These are phyloP conservation scores for Sinotaia quadrata DNA, from an alignment of 2,888 invertebrate species.

Conservation along the genomic window DNA sequence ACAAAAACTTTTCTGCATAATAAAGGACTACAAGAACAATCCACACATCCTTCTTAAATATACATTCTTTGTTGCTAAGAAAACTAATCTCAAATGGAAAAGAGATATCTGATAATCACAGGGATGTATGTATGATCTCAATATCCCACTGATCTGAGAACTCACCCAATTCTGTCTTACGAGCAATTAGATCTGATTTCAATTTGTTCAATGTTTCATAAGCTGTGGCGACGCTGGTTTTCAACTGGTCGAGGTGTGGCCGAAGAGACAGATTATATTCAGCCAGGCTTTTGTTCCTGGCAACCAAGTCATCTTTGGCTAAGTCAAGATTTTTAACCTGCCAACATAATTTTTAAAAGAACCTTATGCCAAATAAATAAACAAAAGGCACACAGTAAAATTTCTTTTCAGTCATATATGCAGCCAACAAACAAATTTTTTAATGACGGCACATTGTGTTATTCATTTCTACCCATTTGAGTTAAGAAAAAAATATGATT, in stretches of 20 bases:
- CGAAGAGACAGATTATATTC: conserved; percentile 91
- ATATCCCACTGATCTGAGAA: too few species aligned
- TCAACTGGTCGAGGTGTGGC: conserved; percentile 84
- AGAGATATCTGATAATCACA: too few species aligned
- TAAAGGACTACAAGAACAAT: too few species aligned
- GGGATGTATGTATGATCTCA: too few species aligned
- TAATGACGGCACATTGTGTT: too few species aligned
- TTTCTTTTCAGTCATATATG: not conserved
- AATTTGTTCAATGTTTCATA: conserved; percentile 72
- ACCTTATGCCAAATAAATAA: not conserved
- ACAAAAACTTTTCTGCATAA: too few species aligned
- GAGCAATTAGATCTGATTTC: conserved; percentile 73
- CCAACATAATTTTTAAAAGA: too few species aligned
- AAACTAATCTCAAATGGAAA: too few species aligned
- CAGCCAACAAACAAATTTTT: too few species aligned
- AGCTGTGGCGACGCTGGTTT: conserved; percentile 80
- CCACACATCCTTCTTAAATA: too few species aligned
- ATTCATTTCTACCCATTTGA: not conserved
- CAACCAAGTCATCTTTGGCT: conserved; percentile 90
- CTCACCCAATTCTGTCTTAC: conserved; percentile 83
- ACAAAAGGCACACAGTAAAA: not conserved
- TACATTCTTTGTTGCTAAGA: too few species aligned
- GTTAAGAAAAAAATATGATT: too few species aligned
- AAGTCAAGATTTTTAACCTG: conserved; percentile 82
- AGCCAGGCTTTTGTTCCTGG: conserved; percentile 90